Conservation (phyloP, 2,113 vertebrate genomes). For the Larimichthys polyactis region DNA sequence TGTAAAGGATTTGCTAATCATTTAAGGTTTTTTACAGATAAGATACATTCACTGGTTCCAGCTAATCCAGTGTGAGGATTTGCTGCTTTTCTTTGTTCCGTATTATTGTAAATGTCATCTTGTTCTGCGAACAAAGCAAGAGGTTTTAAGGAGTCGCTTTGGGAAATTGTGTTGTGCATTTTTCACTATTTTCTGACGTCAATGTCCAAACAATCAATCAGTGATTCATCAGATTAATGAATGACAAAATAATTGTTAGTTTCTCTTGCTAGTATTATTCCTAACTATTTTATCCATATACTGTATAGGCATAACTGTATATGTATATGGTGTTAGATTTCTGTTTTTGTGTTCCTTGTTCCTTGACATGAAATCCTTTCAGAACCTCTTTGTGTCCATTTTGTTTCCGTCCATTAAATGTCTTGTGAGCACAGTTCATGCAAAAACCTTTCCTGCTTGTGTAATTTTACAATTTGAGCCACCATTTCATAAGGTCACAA, state of each 20-base stretch:
- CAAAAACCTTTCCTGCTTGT: background rate
- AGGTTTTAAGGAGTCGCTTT: background rate
- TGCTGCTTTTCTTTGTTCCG: background rate
- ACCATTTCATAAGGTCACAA: slow-evolving; percentile 52
- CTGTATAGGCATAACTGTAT: background rate
- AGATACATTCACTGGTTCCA: background rate
- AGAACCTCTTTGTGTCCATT: background rate
- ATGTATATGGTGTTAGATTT: background rate
- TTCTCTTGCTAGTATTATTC: background rate
- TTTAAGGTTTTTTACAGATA: background rate
- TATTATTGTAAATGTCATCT: background rate
- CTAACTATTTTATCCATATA: too few species aligned
- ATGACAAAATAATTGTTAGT: background rate
- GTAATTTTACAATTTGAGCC: slow-evolving; percentile 19
- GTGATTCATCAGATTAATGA: background rate
- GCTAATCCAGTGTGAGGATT: background rate
- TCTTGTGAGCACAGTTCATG: background rate
- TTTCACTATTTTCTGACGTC: background rate
- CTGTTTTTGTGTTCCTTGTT: background rate
- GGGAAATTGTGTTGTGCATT: background rate
- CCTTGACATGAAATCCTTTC: background rate
- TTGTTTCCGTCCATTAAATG: background rate
- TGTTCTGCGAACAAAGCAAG: background rate
- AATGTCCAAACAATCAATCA: background rate
- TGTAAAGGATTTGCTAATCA: background rate